Percentiles rank a stretch among this genome's conserved stretches.
These are phyloP conservation scores for Zosterops hypoxanthus DNA, from an alignment of 2,113 vertebrate genomes.

Conservation along the genomic window DNA sequence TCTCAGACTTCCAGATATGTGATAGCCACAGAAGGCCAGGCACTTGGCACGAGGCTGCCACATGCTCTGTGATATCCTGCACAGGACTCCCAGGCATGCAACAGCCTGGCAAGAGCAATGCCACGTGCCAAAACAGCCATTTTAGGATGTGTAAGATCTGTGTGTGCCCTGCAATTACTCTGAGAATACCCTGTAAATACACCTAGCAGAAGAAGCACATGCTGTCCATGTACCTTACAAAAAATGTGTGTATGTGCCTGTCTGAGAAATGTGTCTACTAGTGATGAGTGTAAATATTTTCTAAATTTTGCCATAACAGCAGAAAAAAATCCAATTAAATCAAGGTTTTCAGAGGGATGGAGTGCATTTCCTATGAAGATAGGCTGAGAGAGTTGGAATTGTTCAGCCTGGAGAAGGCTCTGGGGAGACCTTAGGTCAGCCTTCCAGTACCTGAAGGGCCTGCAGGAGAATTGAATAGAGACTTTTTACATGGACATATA, in stretches of 20 bases:
- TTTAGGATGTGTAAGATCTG: neutral
- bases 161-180: neutral
- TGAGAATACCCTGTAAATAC: neutral
- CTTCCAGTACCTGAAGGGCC: neutral
- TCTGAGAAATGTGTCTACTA: neutral
- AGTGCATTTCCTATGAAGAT: neutral
- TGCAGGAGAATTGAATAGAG: neutral
- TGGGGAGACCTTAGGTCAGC: neutral
- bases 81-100: neutral
- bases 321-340: neutral
- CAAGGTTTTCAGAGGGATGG: neutral
- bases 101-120: neutral
- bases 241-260: neutral
- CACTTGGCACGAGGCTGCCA: neutral
- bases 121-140: fast-evolving
- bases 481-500: neutral
- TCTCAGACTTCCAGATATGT: neutral
- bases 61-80: neutral
- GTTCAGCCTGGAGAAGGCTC: neutral
- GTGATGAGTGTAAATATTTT: neutral
- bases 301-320: neutral
- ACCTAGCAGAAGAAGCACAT: neutral
- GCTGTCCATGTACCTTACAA: neutral
- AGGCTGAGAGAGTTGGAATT: neutral
- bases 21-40: neutral